Percentiles rank a stretch among this genome's conserved stretches.
phyloP scores from a whole-genome alignment of 2,113 vertebrate species.

The Hydrolagus affinis region DNA sequence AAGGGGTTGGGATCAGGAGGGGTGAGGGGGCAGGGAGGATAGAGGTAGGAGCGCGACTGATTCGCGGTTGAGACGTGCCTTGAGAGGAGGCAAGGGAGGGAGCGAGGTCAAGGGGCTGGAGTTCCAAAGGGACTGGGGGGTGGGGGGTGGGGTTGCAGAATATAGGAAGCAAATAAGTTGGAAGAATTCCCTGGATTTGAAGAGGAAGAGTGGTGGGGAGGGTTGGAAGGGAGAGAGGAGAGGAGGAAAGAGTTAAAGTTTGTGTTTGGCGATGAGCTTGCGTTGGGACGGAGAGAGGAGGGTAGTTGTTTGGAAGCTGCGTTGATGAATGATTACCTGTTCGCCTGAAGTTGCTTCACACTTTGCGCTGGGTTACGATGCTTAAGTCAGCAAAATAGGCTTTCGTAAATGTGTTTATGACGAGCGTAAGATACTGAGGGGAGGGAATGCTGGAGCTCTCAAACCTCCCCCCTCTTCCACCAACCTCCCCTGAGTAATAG shows the following conservation, averaged over 20 bases:
- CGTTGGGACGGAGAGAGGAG: background rate
- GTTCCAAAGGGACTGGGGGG: too few relatives aligned
- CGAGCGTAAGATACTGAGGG: slow-evolving; percentile 17
- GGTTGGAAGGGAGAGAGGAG: background rate
- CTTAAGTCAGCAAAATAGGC: slow-evolving; percentile 28
- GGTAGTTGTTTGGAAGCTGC: background rate
- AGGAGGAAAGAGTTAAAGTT: background rate
- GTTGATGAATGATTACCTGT: slow-evolving; percentile 6
- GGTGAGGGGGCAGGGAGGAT: too few relatives aligned
- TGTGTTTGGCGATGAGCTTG: too few relatives aligned
- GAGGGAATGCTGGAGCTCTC: background rate
- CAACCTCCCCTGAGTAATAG: background rate
- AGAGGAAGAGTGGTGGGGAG: too few relatives aligned
- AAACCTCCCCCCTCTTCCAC: too few relatives aligned
- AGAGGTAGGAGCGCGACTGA: too few relatives aligned
- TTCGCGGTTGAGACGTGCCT: background rate
- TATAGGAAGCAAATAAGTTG: too few relatives aligned
- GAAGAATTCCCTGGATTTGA: too few relatives aligned
- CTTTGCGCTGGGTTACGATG: slow-evolving; percentile 22
- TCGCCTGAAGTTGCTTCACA: slow-evolving; percentile 20
- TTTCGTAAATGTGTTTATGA: slow-evolving; percentile 22
- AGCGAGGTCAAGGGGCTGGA: background rate
- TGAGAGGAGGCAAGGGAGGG: background rate
- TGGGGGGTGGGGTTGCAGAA: too few relatives aligned
- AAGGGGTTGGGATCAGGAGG: too few relatives aligned